Conservation (phyloP, 2,113 vertebrate species). For the Anguilla japonica region DNA sequence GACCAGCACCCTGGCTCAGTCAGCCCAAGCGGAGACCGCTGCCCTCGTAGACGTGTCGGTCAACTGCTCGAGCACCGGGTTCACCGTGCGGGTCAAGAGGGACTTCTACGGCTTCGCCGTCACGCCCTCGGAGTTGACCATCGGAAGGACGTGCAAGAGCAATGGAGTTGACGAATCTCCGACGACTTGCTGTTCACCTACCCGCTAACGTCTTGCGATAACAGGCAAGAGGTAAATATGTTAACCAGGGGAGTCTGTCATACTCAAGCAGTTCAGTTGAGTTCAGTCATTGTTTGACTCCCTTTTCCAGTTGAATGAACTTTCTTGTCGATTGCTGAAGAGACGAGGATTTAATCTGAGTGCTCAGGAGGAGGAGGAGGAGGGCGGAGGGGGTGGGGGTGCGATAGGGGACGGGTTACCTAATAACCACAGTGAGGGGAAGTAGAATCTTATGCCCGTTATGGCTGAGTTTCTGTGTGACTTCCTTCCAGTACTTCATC, state of each 20-base stretch:
- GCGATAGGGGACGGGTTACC: no score
- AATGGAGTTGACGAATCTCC: slow-evolving; percentile 51
- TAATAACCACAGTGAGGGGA: no score
- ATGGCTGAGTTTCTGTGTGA: no score
- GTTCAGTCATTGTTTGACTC: no score
- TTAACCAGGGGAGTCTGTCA: background rate
- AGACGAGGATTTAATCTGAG: no score
- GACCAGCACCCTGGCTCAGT: background rate
- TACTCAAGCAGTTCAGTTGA: no score
- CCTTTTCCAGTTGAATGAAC: no score
- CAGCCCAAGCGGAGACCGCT: background rate
- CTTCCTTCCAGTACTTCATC: no score
- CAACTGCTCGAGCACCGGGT: slow-evolving; percentile 49
- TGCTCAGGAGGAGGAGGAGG: no score
- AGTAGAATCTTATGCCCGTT: no score
- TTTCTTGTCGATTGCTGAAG: no score
- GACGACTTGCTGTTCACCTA: slow-evolving; percentile 66
- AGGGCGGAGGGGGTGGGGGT: no score
- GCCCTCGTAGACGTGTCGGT: slow-evolving; percentile 57
- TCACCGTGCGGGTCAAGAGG: slow-evolving; percentile 59
- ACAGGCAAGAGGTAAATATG: slow-evolving; percentile 49
- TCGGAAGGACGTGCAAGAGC: slow-evolving; percentile 59
- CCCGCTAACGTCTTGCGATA: slow-evolving; percentile 55
- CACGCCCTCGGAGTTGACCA: slow-evolving; percentile 45
- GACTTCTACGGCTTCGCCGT: slow-evolving; percentile 60